Evolutionary conservation across 2,797 vertebrate species (phyloP), one percentile per base, ranked within the genome.

Genomic region (Leptoclinus maculatus): DNA sequence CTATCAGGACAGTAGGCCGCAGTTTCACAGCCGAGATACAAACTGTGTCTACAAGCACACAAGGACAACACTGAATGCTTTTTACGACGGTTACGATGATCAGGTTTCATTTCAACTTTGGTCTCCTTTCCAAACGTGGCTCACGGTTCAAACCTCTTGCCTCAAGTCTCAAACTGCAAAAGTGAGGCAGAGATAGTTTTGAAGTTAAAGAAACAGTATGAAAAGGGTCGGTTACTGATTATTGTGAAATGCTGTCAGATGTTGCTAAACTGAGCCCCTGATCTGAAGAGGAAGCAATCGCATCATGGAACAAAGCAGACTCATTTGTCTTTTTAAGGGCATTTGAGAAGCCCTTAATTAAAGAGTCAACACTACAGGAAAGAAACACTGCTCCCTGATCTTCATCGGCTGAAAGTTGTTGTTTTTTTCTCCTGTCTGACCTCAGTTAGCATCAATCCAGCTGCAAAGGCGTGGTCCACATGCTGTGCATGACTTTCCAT

Each of bases 241-340:
- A 45, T 90, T 88, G 73, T 74, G 86, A 85, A 91, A 92, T 60
- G 25, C 19, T 57, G 60, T 76, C 17, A 64, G 63, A 71, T 8
- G 8, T 89, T 92, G 76, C 86, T 63, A 81, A 87, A 93, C 68
- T 38, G 63, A 68, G 73, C 34, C n/a, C 21, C 39, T 71, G 80
- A 67, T 38, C 21, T 76, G 78, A 90, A 91, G 88, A 89, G 90
- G 88, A 93, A 92, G 79, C 86, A 27, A 80, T 83, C 21, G 16
- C 45, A 82, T 82, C 66, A 74, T 58, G 62, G 79, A 71, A 65
- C 53, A 79, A 64, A 71, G 19, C n/a, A 75, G 60, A 67, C 47
- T 71, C 27, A 34, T 71, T 66, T 60, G 39, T 41, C 49, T 86
- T 62, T 73, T 64, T 53, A 58, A 70, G n/a, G 5, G 23, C 29